phyloP scores from a whole-genome alignment of 2,797 vertebrate species.

The Sebastes glaucus region DNA sequence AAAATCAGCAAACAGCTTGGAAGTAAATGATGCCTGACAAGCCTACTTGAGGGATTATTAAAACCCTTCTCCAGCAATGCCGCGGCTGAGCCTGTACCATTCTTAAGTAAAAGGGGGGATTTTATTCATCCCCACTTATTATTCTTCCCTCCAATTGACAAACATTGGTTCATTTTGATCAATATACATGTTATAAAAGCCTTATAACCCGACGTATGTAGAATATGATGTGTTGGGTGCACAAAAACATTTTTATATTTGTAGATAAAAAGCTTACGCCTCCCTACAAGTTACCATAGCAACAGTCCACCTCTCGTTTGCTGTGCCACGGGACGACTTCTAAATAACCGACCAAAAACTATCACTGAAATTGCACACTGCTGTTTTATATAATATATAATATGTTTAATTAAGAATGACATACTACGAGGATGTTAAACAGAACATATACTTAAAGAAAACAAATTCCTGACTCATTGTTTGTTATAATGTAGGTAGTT shows the following conservation, averaged over 20 bases:
- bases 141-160: accelerated
- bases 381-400: not conserved
- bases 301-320: not conserved
- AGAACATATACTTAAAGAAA: accelerated
- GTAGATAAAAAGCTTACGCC: accelerated
- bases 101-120: not conserved
- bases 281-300: constrained; percentile 22
- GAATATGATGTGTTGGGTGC: accelerated
- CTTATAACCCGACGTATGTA: accelerated
- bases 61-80: accelerated
- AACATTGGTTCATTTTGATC: accelerated
- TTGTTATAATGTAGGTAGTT: accelerated
- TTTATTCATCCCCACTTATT: accelerated
- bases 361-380: accelerated
- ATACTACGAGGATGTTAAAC: accelerated
- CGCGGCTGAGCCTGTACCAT: constrained; percentile 41
- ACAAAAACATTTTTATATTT: not conserved
- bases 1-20: accelerated
- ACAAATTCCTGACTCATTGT: accelerated
- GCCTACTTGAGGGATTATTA: accelerated
- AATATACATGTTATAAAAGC: accelerated
- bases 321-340: constrained; percentile 17
- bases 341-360: constrained; percentile 45
- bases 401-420: accelerated
- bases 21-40: constrained; percentile 2